Base-by-base conservation (phyloP, 2,797 vertebrate genomes). In the Sylvilagus floridanus region DNA sequence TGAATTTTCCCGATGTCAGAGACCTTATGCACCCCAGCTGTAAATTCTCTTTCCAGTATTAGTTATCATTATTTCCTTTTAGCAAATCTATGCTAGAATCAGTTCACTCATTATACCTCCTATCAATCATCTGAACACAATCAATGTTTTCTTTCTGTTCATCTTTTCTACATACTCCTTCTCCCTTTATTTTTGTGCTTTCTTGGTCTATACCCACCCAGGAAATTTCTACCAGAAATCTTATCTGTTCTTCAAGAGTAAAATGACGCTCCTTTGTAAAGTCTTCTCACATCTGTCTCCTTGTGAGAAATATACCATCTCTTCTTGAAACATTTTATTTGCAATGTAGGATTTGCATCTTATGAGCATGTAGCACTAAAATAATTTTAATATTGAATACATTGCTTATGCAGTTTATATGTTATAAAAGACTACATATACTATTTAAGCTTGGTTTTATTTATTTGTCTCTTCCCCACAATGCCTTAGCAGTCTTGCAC, bases 361-460 rank as follows among this genome's bases (percentile, higher is more conserved):
- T 90, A 21, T 65, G 92, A 73, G 68, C 24, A 66, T 3, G 57
- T 28, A 54, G n/a, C 35, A 88, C 35, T 63, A 66, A 78, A 54
- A 68, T 28, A 54, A 68, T 28, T 68, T 62, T 77, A 77, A 63
- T 60, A 35, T 4, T 42, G 14, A 95, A 60, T 77, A 57, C 35
- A 50, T 62, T 5, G 32, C 35, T 62, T 60, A 78, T 68, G 77
- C 50, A 76, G 17, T 42, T 93, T 63, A 37, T 60, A 37, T 63
- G 60, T 84, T 75, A 65, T 19, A 50, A 30, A 77, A 85, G n/a
- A 88, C 4, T 42, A 14, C 54, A 72, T 52, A 72, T 0, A 84
- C 7, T 93, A 5, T 30, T 81, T 95, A 54, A 92, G 4, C 63
- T 91, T 4, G 42, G 7, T 88, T 88, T 84, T 84, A 78, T 90